Percentiles rank a stretch among this genome's conserved stretches.
phyloP scores from a whole-genome alignment of 30 jellyfish, hydroid and myxozoan genomes.

The Nemopilema nomurai region DNA sequence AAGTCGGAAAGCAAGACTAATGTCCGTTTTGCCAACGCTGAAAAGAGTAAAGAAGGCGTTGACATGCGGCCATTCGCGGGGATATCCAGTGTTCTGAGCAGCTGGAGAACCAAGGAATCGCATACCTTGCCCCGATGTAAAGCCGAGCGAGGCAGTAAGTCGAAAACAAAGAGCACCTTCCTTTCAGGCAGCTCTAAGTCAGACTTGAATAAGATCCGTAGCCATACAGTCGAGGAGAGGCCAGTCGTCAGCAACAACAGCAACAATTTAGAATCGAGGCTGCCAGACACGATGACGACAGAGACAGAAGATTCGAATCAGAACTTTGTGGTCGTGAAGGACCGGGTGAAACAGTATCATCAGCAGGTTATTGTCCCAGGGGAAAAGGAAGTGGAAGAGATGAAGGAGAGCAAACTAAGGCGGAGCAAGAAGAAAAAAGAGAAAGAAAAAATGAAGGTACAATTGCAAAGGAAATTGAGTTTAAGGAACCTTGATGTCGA shows the following conservation, averaged over 20 bases:
- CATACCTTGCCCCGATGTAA: constrained; percentile 34
- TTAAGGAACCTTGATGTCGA: constrained; percentile 42
- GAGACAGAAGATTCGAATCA: background rate
- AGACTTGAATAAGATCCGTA: constrained; percentile 19
- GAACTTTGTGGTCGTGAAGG: constrained; percentile 30
- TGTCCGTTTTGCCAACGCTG: background rate
- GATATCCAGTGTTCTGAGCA: constrained; percentile 13
- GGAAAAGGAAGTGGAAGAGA: constrained; percentile 57
- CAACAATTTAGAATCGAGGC: background rate
- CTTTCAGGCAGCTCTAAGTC: constrained; percentile 6
- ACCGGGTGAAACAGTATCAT: constrained; percentile 49
- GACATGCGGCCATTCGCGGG: constrained; percentile 7
- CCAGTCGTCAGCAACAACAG: background rate
- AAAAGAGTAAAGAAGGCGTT: background rate
- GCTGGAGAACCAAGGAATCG: constrained; percentile 51
- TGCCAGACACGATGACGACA: background rate
- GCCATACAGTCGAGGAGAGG: constrained; percentile 24
- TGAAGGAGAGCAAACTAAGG: constrained; percentile 48
- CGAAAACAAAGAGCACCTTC: background rate
- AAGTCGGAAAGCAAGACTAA: background rate
- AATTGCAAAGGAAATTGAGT: constrained; percentile 43
- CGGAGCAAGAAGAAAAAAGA: constrained; percentile 64
- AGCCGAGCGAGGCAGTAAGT: background rate
- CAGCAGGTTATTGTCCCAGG: constrained; percentile 49
- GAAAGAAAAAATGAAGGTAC: constrained; percentile 40